Percentiles rank a stretch among this genome's conserved stretches.
Evolutionary conservation across 2,888 invertebrate genomes (phyloP).

Genomic region (Cepaea hortensis): DNA sequence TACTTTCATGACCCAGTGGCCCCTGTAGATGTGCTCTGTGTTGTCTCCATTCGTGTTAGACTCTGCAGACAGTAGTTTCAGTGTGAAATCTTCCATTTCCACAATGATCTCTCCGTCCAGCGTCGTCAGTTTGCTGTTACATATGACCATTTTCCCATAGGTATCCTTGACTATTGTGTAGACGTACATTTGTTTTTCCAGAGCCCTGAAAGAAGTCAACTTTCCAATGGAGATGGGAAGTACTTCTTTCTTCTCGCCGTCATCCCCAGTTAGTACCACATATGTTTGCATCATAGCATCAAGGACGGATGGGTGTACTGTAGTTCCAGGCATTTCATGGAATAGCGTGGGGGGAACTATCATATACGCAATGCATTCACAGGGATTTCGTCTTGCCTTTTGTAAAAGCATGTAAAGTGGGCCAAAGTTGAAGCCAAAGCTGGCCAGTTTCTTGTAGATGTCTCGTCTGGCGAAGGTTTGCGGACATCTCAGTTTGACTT

Average conservation of each 20-base stretch:
- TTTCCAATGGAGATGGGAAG: conserved; percentile 54
- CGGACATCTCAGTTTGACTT: conserved; percentile 35
- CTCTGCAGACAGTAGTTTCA: conserved; percentile 29
- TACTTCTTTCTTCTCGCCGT: conserved; percentile 45
- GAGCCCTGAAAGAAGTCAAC: conserved; percentile 49
- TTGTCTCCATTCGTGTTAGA: conserved; percentile 30
- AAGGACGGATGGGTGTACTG: conserved; percentile 59
- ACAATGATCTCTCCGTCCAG: conserved; percentile 57
- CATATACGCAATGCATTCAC: conserved; percentile 55
- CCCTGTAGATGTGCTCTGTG: conserved; percentile 18
- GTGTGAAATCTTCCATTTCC: conserved; percentile 52
- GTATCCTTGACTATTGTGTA: conserved; percentile 49
- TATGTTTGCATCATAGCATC: conserved; percentile 60
- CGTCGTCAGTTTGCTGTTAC: conserved; percentile 55
- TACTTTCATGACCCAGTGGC: not conserved
- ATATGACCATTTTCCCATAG: conserved; percentile 42
- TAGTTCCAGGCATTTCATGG: conserved; percentile 51
- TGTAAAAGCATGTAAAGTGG: conserved; percentile 39
- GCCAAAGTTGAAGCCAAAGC: conserved; percentile 48
- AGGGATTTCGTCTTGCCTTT: conserved; percentile 46
- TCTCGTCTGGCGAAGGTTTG: conserved; percentile 30
- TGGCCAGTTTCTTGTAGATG: conserved; percentile 35
- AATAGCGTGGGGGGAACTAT: conserved; percentile 48
- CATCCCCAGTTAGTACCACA: conserved; percentile 50
- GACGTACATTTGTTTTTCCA: conserved; percentile 54